Base-by-base conservation (phyloP, 2,113 vertebrate genomes). In the Tenrec ecaudatus region DNA sequence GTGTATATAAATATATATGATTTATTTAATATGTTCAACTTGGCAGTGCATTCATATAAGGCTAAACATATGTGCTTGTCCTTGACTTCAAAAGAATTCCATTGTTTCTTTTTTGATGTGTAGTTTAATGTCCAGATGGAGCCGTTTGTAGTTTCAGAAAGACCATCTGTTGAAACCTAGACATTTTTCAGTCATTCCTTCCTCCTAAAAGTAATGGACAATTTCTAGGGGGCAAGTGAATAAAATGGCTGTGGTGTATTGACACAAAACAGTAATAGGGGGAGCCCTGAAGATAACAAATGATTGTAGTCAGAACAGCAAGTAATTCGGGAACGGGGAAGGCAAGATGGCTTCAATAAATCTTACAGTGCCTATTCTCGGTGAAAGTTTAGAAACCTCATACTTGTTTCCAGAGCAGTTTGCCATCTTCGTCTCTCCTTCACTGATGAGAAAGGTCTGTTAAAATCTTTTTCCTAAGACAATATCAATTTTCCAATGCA, bases 321-420 rank as follows among this genome's bases (percentile, higher is more conserved):
- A 82, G 78, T 90, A 93, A 92, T n/a, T 81, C 93, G 95, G 93
- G 76, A 60, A 80, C 11, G 0, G 9, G 3, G 88, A 29, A 88
- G 82, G 38, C 40, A 87, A 88, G 96, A 94, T 62, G 85, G 91
- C 64, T 93, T 86, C 85, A 88, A 82, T 94, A 95, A 92, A 94
- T 90, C 93, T 79, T 91, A 53, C 0, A 38, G 31, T 66, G 53
- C 33, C 88, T 96, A 22, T 73, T 90, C 57, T 76, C 25, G n/a
- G 40, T 31, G 82, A 91, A 93, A 91, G 40, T 91, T 83, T 91
- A 68, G 82, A 53, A 53, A 77, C 68, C 92, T 87, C 58, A 81
- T 81, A 91, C 62, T 91, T 91, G 77, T 95, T 83, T 81, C 82
- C 27, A 84, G 91, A 91, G 22, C 27, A 94, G 84, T 89, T 93